Evolutionary conservation across 2,888 invertebrate species (phyloP), one percentile per base, ranked within the genome.

Genomic region (Watsonalla cultraria): DNA sequence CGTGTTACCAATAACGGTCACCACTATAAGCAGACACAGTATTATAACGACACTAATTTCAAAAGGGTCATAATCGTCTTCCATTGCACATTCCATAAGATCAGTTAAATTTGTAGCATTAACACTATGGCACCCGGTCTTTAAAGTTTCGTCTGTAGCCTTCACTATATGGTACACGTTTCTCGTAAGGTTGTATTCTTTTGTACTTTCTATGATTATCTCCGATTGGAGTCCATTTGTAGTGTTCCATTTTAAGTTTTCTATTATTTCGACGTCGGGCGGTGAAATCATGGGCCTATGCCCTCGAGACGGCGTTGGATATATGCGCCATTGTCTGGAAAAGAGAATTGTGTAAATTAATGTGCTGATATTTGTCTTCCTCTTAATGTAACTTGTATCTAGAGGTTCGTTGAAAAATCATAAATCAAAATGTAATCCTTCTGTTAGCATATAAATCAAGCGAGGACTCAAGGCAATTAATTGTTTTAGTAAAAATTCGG

Each of bases 1-100:
- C 5, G 96, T 95, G 84, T 98, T 98, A 53, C 98, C 98, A 55
- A 96, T 92, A 61, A 95, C 94, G 45, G 95, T 95, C 61, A 95
- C 92, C 45, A 95, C 93, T 70, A 95, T 95, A 48, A 95, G 87
- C 47, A 94, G 79, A 74, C 92, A 94, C 59, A 95, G 85, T 56
- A 95, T 84, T 49, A 92, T 90, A 57, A 94, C 93, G 57, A 95
- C 89, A 66, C 92, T 92, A 46, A 93, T 90, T 72, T 94, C 93
- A 46, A 90, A 71, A 47, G 75, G 75, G 45, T 89, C 89, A 45
- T 90, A 90, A 5, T 79, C 59, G 0, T 66, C 66, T 13, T 58
- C 57, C 0, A 57, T 62, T 62, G 80, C 80, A 0, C 62, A 54
- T 6, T 64, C 57, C 11, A 64, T 69, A 11, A 64, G 4, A 47